Percentiles rank a stretch among this genome's conserved stretches.
These are phyloP conservation scores for Argyra leucocephala DNA, from an alignment of 2,888 invertebrate genomes.

Conservation along the genomic window DNA sequence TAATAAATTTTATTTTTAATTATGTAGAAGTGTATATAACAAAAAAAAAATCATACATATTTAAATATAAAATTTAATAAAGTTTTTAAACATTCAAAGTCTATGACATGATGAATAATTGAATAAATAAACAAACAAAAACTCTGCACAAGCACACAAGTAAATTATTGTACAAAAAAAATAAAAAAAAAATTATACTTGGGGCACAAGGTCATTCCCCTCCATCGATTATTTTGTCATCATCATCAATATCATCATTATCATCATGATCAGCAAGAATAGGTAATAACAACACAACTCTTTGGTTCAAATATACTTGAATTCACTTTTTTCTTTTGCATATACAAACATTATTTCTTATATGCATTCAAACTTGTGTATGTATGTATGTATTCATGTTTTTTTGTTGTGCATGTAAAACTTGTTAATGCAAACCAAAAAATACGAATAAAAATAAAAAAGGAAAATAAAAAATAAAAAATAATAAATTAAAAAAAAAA, in stretches of 20 bases:
- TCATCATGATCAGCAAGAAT: not conserved
- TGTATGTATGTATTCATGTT: not conserved
- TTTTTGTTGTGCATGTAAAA: no score
- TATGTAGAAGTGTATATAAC: not conserved
- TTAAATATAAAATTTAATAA: not conserved
- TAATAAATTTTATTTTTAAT: not conserved
- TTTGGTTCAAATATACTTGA: no score
- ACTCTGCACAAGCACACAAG: not conserved
- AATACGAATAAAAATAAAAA: no score
- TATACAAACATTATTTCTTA: not conserved
- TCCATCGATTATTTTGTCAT: constrained; percentile 17
- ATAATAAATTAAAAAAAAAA: no score
- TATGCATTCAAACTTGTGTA: not conserved
- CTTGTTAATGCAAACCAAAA: no score
- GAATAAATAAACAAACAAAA: not conserved
- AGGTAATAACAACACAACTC: not conserved
- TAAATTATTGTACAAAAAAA: no score
- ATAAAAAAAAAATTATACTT: not conserved
- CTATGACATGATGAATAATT: not conserved
- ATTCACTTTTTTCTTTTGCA: not conserved
- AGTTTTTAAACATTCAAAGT: not conserved
- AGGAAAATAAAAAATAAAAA: no score
- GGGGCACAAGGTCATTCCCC: constrained; percentile 18
- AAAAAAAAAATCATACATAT: not conserved
- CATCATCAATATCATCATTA: not conserved